Base-by-base conservation (phyloP, 2,888 invertebrate species). In the Chymomyza amoena region DNA sequence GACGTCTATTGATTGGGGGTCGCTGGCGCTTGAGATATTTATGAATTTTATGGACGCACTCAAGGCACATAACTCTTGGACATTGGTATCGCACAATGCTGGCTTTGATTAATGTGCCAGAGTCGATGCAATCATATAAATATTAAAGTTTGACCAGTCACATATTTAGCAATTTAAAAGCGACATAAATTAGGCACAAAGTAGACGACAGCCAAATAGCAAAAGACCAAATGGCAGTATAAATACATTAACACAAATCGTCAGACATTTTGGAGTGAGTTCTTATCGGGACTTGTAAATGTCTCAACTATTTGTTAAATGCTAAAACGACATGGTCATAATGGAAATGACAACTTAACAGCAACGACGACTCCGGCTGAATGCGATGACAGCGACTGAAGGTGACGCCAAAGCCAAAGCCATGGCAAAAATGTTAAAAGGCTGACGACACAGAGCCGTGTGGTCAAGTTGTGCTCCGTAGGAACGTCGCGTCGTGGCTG, bases 221-320 rank as follows among this genome's bases (percentile, higher is more conserved):
- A 39, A 16, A 61, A 18, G 25, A 16, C 16, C 16, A 45, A 61
- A 61, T 45, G 16, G 20, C 39, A 70, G 69, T 69, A 77, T 73
- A 70, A 77, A 82, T 70, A 82, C 83, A 85, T 83, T 85, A 82
- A 87, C 82, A 75, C 87, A 83, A 82, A 80, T 83, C 80, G 39
- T 45, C 20, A 45, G 39, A 39, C 20, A 36, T 15, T 64, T 64
- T 51, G 54, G 64, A 25, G 52, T 56, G 10, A 51, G 39, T 16
- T 70, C 80, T 89, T 89, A 89, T 90, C 89, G 79, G 57, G 66
- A 74, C 89, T 89, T 89, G 89, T 89, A 90, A 90, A 89, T 89
- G 90, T 89, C 90, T 89, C 90, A 90, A 89, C 89, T 89, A 90
- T 89, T 90, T 90, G 89, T 90, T 89, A 90, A 89, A 89, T 87